These are phyloP conservation scores for Penelope pileata DNA, from an alignment of 2,113 vertebrate genomes.

Conservation along the genomic window DNA sequence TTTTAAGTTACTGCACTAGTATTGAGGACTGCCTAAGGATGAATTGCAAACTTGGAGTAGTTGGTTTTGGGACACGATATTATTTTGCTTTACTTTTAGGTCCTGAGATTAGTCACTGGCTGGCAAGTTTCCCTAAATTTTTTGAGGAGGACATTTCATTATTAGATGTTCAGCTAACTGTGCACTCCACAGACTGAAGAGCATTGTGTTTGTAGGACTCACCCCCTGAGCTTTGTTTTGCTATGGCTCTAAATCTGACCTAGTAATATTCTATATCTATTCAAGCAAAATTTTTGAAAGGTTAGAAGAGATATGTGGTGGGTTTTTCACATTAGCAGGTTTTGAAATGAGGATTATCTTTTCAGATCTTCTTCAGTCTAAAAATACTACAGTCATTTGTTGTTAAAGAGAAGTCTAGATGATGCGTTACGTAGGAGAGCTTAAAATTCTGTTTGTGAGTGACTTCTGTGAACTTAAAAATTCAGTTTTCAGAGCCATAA, in stretches of 20 bases:
- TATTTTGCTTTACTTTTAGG: neutral
- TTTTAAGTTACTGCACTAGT: neutral
- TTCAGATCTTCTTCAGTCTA: neutral
- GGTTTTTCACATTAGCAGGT: neutral
- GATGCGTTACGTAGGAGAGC: neutral
- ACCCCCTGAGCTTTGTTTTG: neutral
- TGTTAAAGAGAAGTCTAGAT: neutral
- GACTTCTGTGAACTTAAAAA: neutral
- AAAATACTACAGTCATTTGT: neutral
- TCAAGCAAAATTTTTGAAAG: neutral
- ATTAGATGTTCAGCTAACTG: neutral
- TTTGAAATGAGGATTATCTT: neutral
- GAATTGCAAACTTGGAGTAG: neutral
- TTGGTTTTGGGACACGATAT: neutral
- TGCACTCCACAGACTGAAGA: neutral
- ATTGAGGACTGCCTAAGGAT: neutral
- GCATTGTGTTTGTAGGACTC: neutral
- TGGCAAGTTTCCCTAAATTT: neutral
- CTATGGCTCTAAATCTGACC: neutral
- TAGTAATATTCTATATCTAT: neutral
- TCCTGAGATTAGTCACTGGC: neutral
- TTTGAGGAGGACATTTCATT: neutral
- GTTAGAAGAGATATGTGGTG: neutral
- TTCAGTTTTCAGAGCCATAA: neutral
- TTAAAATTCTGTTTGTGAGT: neutral